These are phyloP conservation scores for Aphelocoma californica DNA, from an alignment of 2,797 vertebrate species.

Conservation along the genomic window DNA sequence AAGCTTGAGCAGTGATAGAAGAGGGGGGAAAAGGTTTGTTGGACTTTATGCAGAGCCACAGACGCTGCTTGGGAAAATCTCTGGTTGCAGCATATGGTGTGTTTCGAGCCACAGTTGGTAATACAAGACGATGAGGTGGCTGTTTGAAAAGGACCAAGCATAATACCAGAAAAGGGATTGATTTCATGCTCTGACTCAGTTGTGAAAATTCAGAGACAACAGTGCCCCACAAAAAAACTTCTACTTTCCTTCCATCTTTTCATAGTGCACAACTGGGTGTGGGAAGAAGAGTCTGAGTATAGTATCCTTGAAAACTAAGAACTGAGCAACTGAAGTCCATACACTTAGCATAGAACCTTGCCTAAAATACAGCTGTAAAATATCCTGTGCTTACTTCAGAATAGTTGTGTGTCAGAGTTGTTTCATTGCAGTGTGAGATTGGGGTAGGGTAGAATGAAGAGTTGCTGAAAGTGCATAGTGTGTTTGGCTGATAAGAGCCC, in stretches of 20 bases:
- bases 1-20: not conserved
- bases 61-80: not conserved
- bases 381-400: not conserved
- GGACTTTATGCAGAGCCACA: not conserved
- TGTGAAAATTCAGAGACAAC: not conserved
- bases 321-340: not conserved
- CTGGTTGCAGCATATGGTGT: not conserved
- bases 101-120: not conserved
- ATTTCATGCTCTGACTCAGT: not conserved
- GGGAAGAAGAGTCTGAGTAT: not conserved
- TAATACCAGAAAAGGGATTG: not conserved
- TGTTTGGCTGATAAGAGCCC: not conserved
- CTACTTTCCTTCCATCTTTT: not conserved
- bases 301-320: not conserved
- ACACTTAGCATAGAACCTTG: not conserved
- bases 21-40: not conserved
- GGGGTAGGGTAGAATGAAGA: not conserved
- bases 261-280: not conserved
- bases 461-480: not conserved
- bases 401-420: not conserved
- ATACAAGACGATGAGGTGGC: not conserved
- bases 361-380: not conserved
- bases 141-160: not conserved
- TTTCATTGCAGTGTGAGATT: not conserved
- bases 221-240: not conserved